A percentile compares a stretch with the other conserved stretches of the same genome.
These are phyloP conservation scores for Leptodactylus fallax DNA, from an alignment of 2,797 vertebrate genomes.

Conservation along the genomic window DNA sequence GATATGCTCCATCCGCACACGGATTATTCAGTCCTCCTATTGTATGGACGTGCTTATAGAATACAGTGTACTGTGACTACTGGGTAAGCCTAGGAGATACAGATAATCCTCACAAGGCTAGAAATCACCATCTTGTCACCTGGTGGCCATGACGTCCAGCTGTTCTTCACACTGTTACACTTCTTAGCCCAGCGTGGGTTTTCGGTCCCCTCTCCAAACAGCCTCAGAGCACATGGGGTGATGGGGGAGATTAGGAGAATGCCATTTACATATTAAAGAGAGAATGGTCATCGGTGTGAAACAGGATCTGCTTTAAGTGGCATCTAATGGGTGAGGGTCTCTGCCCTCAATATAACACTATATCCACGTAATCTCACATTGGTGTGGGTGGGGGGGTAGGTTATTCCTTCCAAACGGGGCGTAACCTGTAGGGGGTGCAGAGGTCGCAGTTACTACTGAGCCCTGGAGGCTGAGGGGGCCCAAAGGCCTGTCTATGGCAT, in stretches of 20 bases:
- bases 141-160: constrained; percentile 2
- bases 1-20: not conserved
- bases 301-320: not conserved
- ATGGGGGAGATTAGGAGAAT: not conserved
- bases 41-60: not conserved
- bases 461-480: no score
- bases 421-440: no score
- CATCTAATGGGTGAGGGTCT: not conserved
- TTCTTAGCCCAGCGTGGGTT: not conserved
- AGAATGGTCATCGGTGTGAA: not conserved
- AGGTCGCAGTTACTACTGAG: no score
- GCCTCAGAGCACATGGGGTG: not conserved
- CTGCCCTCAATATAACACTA: no score
- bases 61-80: not conserved
- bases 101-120: constrained; percentile 17
- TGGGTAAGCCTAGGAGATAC: not conserved
- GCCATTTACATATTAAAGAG: not conserved
- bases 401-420: no score
- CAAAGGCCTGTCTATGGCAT: no score
- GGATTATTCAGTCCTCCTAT: not conserved
- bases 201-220: not conserved
- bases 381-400: no score
- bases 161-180: not conserved
- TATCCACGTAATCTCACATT: no score
- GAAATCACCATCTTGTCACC: not conserved